phyloP scores from a whole-genome alignment of 1,140 invertebrate genomes.

The Drosophila nannoptera region DNA sequence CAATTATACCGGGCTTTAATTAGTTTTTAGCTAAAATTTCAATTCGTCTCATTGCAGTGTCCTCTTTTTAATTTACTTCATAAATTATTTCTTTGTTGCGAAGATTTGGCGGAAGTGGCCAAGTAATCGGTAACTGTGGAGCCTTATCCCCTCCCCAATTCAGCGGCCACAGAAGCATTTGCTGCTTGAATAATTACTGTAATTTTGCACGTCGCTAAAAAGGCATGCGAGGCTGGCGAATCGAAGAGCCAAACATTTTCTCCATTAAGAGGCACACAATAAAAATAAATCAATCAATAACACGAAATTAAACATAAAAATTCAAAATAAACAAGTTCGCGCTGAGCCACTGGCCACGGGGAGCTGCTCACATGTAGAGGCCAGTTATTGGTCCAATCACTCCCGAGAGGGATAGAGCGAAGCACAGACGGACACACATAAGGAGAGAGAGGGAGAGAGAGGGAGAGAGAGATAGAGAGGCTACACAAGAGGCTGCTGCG shows the following conservation, averaged over 20 bases:
- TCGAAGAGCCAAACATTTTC: constrained; percentile 47
- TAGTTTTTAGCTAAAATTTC: too few species aligned
- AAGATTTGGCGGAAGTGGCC: too few species aligned
- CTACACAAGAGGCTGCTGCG: constrained; percentile 32
- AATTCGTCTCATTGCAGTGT: too few species aligned
- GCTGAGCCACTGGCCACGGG: constrained; percentile 34
- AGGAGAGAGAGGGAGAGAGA: not conserved
- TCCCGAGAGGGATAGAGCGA: constrained; percentile 5
- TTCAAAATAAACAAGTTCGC: constrained; percentile 65
- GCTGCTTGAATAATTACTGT: constrained; percentile 53
- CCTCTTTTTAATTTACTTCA: not conserved
- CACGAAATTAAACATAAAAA: constrained; percentile 65
- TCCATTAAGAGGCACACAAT: constrained; percentile 58
- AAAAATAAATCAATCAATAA: constrained; percentile 76
- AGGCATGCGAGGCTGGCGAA: constrained; percentile 9
- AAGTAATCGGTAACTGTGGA: too few species aligned
- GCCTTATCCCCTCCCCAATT: not conserved
- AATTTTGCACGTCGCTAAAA: constrained; percentile 50
- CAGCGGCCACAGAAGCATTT: constrained; percentile 41
- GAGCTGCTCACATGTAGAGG: constrained; percentile 39
- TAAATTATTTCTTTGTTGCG: not conserved
- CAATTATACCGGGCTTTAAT: too few species aligned
- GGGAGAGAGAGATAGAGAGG: constrained; percentile 17
- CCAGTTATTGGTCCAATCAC: constrained; percentile 34
- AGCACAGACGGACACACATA: not conserved